Evolutionary conservation across 2,113 vertebrate species (phyloP).

Genomic region (human (Homo sapiens)): DNA sequence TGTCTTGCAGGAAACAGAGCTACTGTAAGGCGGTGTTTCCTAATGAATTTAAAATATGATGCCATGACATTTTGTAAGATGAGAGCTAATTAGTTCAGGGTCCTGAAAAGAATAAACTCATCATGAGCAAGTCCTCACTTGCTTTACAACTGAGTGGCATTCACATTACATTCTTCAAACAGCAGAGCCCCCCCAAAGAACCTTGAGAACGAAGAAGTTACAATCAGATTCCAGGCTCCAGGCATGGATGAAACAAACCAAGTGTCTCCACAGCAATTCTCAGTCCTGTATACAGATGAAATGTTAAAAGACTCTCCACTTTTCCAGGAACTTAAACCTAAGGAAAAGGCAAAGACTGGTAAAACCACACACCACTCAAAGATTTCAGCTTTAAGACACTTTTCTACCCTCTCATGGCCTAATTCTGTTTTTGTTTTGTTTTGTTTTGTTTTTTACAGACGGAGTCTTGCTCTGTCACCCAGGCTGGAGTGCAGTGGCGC

Average conservation of each 20-base stretch:
- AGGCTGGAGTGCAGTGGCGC: too few species aligned
- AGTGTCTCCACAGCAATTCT: background rate
- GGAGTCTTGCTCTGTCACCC: too few species aligned
- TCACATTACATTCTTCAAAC: slow-evolving; percentile 4
- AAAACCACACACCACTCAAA: background rate
- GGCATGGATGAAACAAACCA: background rate
- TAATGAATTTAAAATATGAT: background rate
- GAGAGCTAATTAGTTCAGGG: background rate
- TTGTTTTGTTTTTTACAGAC: too few species aligned
- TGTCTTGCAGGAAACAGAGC: slow-evolving; percentile 3
- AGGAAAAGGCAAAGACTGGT: background rate
- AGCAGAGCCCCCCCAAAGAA: background rate
- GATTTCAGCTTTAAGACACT: background rate
- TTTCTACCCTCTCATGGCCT: background rate
- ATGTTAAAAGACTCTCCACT: background rate
- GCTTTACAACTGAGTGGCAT: background rate
- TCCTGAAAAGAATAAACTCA: background rate
- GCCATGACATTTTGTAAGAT: background rate
- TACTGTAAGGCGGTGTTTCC: slow-evolving; percentile 21
- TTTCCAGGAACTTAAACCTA: background rate
- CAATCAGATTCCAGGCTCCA: background rate
- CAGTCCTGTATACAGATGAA: background rate
- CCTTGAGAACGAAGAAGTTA: background rate
- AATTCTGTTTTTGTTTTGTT: background rate
- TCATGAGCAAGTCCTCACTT: background rate